Percentiles rank a stretch among this genome's conserved stretches.
Evolutionary conservation across 1,140 invertebrate genomes (phyloP).

Genomic region (Cotesia chilonis): DNA sequence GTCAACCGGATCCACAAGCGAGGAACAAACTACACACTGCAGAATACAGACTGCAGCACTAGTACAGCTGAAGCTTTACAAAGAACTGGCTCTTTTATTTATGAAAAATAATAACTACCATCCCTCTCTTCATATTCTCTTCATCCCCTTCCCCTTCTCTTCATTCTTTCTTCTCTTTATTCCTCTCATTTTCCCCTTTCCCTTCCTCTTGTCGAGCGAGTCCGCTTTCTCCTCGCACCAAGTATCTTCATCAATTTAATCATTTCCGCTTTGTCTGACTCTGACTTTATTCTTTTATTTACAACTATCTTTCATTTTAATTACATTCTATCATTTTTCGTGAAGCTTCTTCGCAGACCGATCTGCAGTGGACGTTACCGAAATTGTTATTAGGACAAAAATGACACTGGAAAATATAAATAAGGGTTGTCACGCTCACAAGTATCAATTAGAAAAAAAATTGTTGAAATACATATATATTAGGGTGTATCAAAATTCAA

Average conservation of each 20-base stretch:
- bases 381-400: too few relatives aligned
- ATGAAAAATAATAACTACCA: conserved; percentile 9
- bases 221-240: background rate
- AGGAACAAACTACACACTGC: background rate
- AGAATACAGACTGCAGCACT: conserved; percentile 1
- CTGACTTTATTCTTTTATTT: too few relatives aligned
- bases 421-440: too few relatives aligned
- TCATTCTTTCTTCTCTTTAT: background rate
- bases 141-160: conserved; percentile 7
- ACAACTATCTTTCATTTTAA: too few relatives aligned
- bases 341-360: too few relatives aligned
- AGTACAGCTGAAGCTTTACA: conserved; percentile 1
- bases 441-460: too few relatives aligned
- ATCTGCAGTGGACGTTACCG: too few relatives aligned
- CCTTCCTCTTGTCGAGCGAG: background rate
- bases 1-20: conserved; percentile 48
- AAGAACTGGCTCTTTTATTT: conserved; percentile 2
- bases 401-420: too few relatives aligned
- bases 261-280: background rate
- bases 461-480: too few relatives aligned
- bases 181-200: background rate
- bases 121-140: background rate
- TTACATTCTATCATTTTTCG: too few relatives aligned
- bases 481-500: too few relatives aligned
- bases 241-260: conserved; percentile 14